Evolutionary conservation across 2,888 invertebrate species (phyloP).

Genomic region (Pecten maximus): DNA sequence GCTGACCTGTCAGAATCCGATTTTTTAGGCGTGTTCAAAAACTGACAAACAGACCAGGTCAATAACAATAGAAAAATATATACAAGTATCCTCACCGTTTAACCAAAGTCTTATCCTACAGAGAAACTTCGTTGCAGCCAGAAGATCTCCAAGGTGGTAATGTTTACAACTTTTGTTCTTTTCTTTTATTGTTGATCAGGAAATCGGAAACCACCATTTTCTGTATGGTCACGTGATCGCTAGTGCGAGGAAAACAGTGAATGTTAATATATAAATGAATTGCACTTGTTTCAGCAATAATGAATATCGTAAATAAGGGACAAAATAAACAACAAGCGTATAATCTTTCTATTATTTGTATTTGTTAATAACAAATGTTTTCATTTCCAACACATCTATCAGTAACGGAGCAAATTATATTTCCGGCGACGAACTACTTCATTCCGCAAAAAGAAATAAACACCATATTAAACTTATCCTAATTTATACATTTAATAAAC

Average conservation of each 20-base stretch:
- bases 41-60: neutral
- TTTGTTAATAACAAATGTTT: neutral
- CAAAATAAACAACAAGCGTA: neutral
- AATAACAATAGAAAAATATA: neutral
- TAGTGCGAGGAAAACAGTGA: neutral
- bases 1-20: conserved; percentile 16
- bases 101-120: neutral
- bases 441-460: conserved; percentile 2
- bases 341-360: neutral
- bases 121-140: neutral
- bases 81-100: neutral
- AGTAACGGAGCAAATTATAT: neutral
- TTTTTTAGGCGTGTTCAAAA: conserved; percentile 23
- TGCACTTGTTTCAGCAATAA: neutral
- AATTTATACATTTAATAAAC: neutral
- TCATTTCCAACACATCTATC: conserved; percentile 8
- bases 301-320: neutral
- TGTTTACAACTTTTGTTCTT: conserved; percentile 29
- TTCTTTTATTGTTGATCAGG: conserved; percentile 35
- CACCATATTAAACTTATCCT: neutral
- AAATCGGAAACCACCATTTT: conserved; percentile 35
- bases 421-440: conserved; percentile 26
- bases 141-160: neutral
- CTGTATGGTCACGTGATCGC: conserved; percentile 1
- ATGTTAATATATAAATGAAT: neutral